Evolutionary conservation across 2,113 vertebrate genomes (phyloP), one percentile per base, ranked within the genome.

Genomic region (Pao palembangensis): DNA sequence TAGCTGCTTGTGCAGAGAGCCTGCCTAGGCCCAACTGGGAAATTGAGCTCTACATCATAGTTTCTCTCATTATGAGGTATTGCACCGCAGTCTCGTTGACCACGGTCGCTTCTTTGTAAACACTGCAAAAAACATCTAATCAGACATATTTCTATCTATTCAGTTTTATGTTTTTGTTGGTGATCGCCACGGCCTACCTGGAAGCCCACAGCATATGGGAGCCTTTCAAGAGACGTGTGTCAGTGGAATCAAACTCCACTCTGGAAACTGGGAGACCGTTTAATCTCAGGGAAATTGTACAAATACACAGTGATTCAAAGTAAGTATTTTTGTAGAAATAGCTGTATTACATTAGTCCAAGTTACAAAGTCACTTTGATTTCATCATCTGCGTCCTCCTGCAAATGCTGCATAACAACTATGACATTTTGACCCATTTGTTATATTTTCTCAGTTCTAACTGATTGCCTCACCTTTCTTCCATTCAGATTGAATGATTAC

Each of bases 161-260:
- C 85, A 98, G 97, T 69, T 92, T 88, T 16, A 95, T 99, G 85
- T 99, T 98, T 85, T 93, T 99, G 69, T 82, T 99, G 88, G 97
- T 97, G 56, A 96, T 98, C 47, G 94, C 91, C 88, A 94, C 94
- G 19, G 95, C 97, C 65, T 99, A 96, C 80, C 87, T 99, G 88
- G 97, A 99, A 91, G 97, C 97, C 79, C 94, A 98, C 90, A 95
- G 96, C 87, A 98, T 98, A 70, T 99, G 97, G 97, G 96, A 98
- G 82, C 95, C 96, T 18, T 99, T 98, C 85, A 93, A 93, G 81
- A 93, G 93, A 85, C 93, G 93, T 3, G 89, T 98, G 18, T 97
- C 93, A 17, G 91, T 96, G 80, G 97, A 99, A 78, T 93, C 95
- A 55, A 95, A 91, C 88, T 92, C 93, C 56, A 86, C 92, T 75